phyloP scores from a whole-genome alignment of 2,113 vertebrate species.

The Pangasianodon gigas region DNA sequence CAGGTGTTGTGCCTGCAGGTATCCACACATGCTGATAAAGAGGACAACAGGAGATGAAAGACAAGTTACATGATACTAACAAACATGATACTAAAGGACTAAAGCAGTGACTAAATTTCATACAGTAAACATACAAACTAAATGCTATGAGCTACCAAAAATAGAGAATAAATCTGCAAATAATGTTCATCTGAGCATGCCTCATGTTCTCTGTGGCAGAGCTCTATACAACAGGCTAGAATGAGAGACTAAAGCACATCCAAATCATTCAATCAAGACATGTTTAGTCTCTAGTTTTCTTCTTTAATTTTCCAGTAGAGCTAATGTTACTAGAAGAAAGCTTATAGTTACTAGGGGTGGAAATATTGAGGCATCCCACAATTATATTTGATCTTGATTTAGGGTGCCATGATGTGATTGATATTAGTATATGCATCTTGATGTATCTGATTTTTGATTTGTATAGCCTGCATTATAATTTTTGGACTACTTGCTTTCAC shows the following conservation, averaged over 20 bases:
- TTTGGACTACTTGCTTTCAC: not conserved
- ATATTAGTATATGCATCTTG: not conserved
- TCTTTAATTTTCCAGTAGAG: not conserved
- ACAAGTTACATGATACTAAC: not conserved
- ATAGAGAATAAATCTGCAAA: not conserved
- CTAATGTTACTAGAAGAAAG: not conserved
- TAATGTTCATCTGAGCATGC: not conserved
- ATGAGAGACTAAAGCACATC: not conserved
- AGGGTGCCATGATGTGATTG: not conserved
- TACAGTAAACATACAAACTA: not conserved
- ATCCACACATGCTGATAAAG: slow-evolving; percentile 1
- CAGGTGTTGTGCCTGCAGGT: slow-evolving; percentile 30
- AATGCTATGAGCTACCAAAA: not conserved
- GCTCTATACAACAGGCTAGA: not conserved
- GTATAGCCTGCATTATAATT: not conserved
- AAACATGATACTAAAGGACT: not conserved
- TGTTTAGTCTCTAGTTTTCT: not conserved
- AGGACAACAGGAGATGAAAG: not conserved
- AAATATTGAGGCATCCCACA: not conserved
- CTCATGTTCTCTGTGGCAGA: not conserved
- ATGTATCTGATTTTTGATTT: not conserved
- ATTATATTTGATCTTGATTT: not conserved
- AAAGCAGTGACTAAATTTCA: not conserved
- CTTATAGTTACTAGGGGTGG: not conserved
- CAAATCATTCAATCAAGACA: not conserved